Conservation (phyloP, 1,140 invertebrate genomes). For the Neotoxoptera formosana region DNA sequence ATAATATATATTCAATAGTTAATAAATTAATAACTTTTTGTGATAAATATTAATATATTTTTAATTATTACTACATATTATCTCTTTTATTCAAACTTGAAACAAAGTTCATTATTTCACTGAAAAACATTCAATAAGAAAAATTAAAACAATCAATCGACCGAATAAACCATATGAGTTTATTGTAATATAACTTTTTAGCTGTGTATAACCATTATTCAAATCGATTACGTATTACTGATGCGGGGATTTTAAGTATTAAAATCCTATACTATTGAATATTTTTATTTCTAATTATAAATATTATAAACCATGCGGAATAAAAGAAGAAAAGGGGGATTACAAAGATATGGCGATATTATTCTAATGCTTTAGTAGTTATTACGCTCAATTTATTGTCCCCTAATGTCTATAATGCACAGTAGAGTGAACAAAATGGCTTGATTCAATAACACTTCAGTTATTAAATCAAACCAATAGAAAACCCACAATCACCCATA, state of each 20-base stretch:
- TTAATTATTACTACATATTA: neutral
- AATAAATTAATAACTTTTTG: neutral
- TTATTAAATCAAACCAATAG: neutral
- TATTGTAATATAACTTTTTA: neutral
- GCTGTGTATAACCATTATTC: neutral
- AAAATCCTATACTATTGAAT: neutral
- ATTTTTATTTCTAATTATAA: constrained; percentile 3
- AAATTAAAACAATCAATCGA: neutral
- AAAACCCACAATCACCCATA: neutral
- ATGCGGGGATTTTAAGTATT: neutral
- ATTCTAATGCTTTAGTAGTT: constrained; percentile 28
- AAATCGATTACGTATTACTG: neutral
- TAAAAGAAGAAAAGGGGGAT: constrained; percentile 8
- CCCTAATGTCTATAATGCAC: constrained; percentile 34
- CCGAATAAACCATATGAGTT: neutral
- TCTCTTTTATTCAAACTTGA: neutral
- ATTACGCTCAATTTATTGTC: constrained; percentile 44
- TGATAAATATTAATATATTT: neutral
- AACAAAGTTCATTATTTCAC: neutral
- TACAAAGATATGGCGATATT: constrained; percentile 15
- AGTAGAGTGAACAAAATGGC: constrained; percentile 8
- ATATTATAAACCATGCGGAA: neutral
- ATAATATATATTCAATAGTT: too few species aligned
- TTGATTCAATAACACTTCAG: neutral
- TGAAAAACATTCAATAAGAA: neutral